A percentile compares a stretch with the other conserved stretches of the same genome.
These are phyloP conservation scores for Marcusenius ussheri DNA, from an alignment of 2,113 vertebrate species.

Conservation along the genomic window DNA sequence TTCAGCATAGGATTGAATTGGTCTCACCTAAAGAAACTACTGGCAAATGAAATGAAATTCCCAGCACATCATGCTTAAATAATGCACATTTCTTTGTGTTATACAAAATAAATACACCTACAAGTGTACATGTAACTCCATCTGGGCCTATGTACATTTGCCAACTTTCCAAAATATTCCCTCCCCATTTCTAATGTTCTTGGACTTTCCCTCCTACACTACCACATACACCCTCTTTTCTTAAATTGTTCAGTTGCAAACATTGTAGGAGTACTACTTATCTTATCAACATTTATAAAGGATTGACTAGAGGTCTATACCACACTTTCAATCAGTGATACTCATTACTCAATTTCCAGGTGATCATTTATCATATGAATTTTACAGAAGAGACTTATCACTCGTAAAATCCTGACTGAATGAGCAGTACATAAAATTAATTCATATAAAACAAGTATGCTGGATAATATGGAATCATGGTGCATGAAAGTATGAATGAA, in stretches of 20 bases:
- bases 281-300: neutral
- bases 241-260: neutral
- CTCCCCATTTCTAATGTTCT: neutral
- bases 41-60: neutral
- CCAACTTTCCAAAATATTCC: neutral
- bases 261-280: neutral
- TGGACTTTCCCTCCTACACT: neutral
- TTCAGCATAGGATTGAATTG: neutral
- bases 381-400: neutral
- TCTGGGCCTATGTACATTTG: neutral
- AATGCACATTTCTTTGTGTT: neutral
- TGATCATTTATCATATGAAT: no score
- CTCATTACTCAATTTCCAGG: neutral
- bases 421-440: neutral
- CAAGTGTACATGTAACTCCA: neutral
- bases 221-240: neutral
- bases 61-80: slow-evolving; percentile 13
- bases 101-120: neutral
- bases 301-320: neutral
- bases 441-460: neutral
- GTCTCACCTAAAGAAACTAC: neutral
- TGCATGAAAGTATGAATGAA: neutral
- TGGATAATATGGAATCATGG: neutral
- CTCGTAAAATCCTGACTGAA: neutral
- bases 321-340: neutral